phyloP scores from a whole-genome alignment of 2,888 invertebrate genomes.

The Agriopis marginaria region DNA sequence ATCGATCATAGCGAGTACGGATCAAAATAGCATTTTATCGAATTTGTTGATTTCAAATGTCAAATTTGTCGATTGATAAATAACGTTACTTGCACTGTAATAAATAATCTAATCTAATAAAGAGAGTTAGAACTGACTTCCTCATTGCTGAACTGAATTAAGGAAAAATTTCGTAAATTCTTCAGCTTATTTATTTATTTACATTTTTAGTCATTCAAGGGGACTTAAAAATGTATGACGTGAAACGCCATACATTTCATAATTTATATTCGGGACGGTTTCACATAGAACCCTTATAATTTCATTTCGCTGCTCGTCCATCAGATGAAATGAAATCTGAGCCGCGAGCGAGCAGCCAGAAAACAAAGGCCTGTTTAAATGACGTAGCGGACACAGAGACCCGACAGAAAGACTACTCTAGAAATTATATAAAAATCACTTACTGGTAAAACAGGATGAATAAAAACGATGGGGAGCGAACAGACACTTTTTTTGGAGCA shows the following conservation, averaged over 20 bases:
- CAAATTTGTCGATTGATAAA: too few species aligned
- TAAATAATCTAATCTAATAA: too few species aligned
- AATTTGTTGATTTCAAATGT: too few species aligned
- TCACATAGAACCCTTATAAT: conserved; percentile 30
- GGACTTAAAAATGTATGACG: conserved; percentile 12
- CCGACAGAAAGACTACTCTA: background rate
- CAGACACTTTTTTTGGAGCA: too few species aligned
- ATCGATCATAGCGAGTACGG: too few species aligned
- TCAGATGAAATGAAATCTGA: conserved; percentile 29
- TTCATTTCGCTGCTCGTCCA: conserved; percentile 23
- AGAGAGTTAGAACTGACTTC: too few species aligned
- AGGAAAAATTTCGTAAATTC: background rate
- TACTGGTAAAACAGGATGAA: too few species aligned
- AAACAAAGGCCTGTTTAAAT: conserved; percentile 20
- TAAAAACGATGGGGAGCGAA: too few species aligned
- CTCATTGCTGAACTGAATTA: background rate
- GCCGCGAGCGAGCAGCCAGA: conserved; percentile 10
- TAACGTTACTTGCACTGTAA: too few species aligned
- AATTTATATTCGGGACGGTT: conserved; percentile 27
- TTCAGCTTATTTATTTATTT: background rate
- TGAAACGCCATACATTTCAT: conserved; percentile 17
- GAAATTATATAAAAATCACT: background rate
- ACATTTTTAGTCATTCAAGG: conserved; percentile 1
- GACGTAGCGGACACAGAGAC: conserved; percentile 7
- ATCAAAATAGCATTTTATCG: too few species aligned